phyloP scores from a whole-genome alignment of 2,113 vertebrate species.

The Ochotona princeps region DNA sequence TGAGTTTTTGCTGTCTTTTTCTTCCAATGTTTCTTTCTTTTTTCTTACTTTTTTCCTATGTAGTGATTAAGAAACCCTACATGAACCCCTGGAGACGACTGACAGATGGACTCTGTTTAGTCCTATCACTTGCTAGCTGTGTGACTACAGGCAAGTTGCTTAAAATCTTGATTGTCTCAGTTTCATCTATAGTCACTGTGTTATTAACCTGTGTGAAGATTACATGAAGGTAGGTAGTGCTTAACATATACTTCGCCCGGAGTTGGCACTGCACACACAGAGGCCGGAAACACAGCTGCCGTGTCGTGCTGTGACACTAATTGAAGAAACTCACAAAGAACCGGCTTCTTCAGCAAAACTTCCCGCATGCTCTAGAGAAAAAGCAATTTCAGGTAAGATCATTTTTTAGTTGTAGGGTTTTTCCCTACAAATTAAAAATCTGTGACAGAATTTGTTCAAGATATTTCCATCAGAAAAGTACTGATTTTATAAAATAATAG shows the following conservation, averaged over 20 bases:
- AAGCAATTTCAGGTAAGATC: not conserved
- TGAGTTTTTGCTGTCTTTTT: not conserved
- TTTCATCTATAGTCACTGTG: not conserved
- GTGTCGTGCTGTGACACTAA: not conserved
- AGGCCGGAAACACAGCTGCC: not conserved
- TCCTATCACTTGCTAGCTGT: not conserved
- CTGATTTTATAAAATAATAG: not conserved
- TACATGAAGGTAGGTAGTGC: constrained; percentile 3
- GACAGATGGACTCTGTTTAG: not conserved
- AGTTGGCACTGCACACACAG: not conserved
- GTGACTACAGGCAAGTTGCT: not conserved
- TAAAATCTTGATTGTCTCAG: not conserved
- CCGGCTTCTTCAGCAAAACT: constrained; percentile 14
- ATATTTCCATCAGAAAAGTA: not conserved
- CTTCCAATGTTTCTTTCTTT: too few relatives aligned
- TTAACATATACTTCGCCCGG: not conserved
- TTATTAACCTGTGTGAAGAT: not conserved
- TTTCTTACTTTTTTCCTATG: not conserved
- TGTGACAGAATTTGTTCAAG: not conserved
- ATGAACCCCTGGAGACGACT: not conserved
- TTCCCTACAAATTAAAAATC: not conserved
- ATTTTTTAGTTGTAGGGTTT: constrained; percentile 18
- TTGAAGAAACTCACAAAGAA: not conserved
- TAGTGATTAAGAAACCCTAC: constrained; percentile 16
- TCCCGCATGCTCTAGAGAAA: constrained; percentile 17